Conservation (phyloP, 2,797 vertebrate species). For the Hydrolagus colliei region DNA sequence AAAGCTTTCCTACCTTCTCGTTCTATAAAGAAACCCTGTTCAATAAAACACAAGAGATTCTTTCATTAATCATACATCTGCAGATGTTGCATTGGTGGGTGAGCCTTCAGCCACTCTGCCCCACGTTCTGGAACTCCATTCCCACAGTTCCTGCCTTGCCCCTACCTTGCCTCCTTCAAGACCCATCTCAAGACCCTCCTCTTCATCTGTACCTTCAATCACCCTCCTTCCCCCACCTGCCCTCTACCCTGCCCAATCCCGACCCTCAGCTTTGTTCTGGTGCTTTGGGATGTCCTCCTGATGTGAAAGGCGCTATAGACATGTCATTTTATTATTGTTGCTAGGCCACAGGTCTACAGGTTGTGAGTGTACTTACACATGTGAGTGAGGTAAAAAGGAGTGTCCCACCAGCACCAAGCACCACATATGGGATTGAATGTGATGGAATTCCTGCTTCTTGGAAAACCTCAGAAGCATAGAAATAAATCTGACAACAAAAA, state of each 20-base stretch:
- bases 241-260: no score
- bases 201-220: no score
- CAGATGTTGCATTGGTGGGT: neutral
- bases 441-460: conserved; percentile 57
- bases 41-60: conserved; percentile 33
- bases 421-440: conserved; percentile 52
- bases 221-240: no score
- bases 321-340: neutral
- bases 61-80: neutral
- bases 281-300: no score
- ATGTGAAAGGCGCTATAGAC: no score
- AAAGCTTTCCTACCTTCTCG: conserved; percentile 60
- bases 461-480: conserved; percentile 67
- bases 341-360: neutral
- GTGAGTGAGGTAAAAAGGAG: conserved; percentile 54
- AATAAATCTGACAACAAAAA: conserved; percentile 59
- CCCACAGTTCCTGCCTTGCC: neutral
- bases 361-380: conserved; percentile 58
- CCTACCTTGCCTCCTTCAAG: neutral
- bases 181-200: no score
- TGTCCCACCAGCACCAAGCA: conserved; percentile 59
- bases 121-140: no score
- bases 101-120: no score
- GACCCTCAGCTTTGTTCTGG: no score
- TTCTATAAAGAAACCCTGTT: conserved; percentile 63